Percentiles rank a stretch among this genome's conserved stretches.
Conservation (phyloP, 53 echinoderm and acorn worm species). For the Actinopyga echinites region DNA sequence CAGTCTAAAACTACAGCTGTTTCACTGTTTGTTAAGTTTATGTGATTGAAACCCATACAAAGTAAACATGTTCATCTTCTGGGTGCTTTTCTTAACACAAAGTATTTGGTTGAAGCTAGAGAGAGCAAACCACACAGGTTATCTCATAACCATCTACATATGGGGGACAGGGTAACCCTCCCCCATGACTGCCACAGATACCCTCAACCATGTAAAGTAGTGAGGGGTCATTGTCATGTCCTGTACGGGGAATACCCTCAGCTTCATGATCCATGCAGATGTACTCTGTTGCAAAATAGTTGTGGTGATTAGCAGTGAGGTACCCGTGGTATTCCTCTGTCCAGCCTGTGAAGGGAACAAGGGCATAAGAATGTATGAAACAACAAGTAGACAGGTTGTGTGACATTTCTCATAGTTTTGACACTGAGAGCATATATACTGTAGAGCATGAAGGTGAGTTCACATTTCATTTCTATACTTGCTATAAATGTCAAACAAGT, state of each 20-base stretch:
- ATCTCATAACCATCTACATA: slow-evolving; percentile 1
- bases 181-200: background rate
- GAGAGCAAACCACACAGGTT: background rate
- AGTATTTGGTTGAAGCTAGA: background rate
- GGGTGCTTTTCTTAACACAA: too few species aligned
- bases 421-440: too few species aligned
- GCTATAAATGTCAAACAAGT: too few species aligned
- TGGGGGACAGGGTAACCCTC: slow-evolving; percentile 7
- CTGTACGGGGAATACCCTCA: background rate
- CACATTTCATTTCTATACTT: too few species aligned
- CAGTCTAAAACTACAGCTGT: too few species aligned
- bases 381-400: too few species aligned
- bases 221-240: background rate
- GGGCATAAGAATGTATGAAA: too few species aligned
- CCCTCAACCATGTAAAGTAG: background rate
- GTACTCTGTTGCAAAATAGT: background rate
- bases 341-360: background rate
- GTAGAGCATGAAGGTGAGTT: too few species aligned
- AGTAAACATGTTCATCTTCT: too few species aligned
- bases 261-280: background rate
- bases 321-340: background rate
- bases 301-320: background rate
- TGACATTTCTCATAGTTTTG: too few species aligned
- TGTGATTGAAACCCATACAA: too few species aligned
- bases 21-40: too few species aligned